Percentiles rank a stretch among this genome's conserved stretches.
These are phyloP conservation scores for Rhombomys opimus DNA, from an alignment of 2,113 vertebrate genomes.

Conservation along the genomic window DNA sequence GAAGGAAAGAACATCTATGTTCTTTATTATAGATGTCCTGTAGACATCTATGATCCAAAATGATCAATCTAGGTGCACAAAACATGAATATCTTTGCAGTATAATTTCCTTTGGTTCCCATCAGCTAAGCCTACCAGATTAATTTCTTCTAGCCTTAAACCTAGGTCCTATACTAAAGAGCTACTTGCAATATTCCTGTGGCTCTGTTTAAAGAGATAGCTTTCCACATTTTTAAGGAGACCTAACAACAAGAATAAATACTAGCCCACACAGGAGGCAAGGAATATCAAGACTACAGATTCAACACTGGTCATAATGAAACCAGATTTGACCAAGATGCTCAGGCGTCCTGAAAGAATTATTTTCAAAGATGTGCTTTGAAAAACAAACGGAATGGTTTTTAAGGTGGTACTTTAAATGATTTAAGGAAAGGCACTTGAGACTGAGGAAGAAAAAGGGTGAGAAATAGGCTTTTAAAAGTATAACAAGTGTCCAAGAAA, in stretches of 20 bases:
- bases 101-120: not conserved
- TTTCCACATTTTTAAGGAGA: not conserved
- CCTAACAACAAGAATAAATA: not conserved
- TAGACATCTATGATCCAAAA: not conserved
- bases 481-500: not conserved
- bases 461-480: conserved; percentile 51
- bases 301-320: not conserved
- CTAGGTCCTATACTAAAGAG: not conserved
- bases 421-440: not conserved
- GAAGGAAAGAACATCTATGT: not conserved
- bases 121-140: not conserved
- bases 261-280: not conserved
- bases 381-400: not conserved
- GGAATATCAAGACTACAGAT: not conserved
- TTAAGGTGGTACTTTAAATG: not conserved
- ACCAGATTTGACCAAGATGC: not conserved
- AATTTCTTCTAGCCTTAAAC: not conserved
- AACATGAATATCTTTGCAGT: not conserved
- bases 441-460: not conserved
- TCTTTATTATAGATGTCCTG: no score
- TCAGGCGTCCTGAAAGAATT: conserved; percentile 15
- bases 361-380: conserved; percentile 45
- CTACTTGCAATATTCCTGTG: not conserved
- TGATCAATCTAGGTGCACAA: not conserved
- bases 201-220: not conserved